Conservation (phyloP, 2,113 vertebrate species). For the Columbina picui region DNA sequence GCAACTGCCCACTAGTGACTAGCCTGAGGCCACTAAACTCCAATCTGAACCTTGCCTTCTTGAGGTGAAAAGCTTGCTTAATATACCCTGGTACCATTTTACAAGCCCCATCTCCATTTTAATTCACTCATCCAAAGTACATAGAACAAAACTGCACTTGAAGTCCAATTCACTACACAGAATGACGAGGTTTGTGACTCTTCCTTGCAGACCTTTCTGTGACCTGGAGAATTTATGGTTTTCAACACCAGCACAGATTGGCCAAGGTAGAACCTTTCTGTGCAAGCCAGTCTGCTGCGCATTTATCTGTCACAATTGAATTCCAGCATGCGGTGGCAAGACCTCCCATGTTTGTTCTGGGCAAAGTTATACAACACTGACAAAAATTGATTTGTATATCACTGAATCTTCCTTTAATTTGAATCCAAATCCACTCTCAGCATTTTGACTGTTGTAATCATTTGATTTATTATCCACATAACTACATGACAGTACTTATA, state of each 20-base stretch:
- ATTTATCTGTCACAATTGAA: rapidly evolving
- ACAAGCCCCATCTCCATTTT: background rate
- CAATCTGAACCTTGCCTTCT: constrained; percentile 19
- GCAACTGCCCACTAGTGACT: constrained; percentile 1
- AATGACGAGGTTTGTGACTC: background rate
- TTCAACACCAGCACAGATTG: background rate
- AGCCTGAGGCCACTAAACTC: constrained; percentile 16
- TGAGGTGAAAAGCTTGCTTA: background rate
- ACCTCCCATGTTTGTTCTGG: background rate
- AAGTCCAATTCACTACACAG: background rate
- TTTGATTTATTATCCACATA: background rate
- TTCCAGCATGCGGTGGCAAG: background rate
- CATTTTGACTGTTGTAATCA: background rate
- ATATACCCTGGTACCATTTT: constrained; percentile 12
- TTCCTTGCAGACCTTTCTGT: background rate
- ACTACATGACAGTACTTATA: background rate
- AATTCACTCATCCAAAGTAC: background rate
- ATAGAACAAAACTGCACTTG: background rate
- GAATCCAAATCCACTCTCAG: background rate
- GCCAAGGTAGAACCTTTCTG: background rate
- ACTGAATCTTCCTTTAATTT: background rate
- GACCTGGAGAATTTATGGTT: background rate
- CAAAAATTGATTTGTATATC: background rate
- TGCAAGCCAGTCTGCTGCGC: background rate
- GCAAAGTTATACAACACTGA: background rate